Evolutionary conservation across 2,888 invertebrate species (phyloP).

Genomic region (Drosophila parthenogenetica): DNA sequence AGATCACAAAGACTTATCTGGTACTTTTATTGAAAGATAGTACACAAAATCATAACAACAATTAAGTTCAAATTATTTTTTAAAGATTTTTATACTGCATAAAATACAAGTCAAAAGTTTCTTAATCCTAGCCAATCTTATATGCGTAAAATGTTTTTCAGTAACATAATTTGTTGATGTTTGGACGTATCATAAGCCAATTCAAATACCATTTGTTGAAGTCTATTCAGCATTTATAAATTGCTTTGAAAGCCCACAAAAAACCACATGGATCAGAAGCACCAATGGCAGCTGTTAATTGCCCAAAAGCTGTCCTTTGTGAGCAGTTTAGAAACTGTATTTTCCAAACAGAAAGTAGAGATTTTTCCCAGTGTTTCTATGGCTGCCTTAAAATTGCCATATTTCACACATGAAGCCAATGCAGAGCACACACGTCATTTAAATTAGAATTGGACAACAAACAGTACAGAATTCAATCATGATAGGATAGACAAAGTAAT

Average conservation of each 20-base stretch:
- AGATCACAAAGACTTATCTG: no score
- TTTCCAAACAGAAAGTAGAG: not conserved
- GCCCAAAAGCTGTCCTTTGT: constrained; percentile 7
- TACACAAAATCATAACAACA: no score
- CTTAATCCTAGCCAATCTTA: no score
- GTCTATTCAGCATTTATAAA: constrained; percentile 35
- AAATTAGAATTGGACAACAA: constrained; percentile 5
- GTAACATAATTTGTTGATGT: no score
- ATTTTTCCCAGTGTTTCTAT: constrained; percentile 31
- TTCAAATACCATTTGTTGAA: not conserved
- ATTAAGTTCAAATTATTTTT: no score
- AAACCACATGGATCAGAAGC: constrained; percentile 28
- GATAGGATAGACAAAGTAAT: no score
- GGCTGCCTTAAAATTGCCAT: constrained; percentile 56
- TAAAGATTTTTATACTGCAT: no score
- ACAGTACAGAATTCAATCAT: no score
- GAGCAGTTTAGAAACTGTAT: constrained; percentile 12
- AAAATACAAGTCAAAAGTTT: no score
- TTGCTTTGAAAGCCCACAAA: constrained; percentile 54
- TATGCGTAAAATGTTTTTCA: no score
- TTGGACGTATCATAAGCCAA: not conserved
- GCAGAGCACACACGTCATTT: not conserved
- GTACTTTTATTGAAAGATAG: no score
- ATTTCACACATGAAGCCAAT: constrained; percentile 51
- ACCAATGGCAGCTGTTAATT: not conserved